These are phyloP conservation scores for Acanthurus leucopareius DNA, from an alignment of 2,797 vertebrate genomes.

Conservation along the genomic window DNA sequence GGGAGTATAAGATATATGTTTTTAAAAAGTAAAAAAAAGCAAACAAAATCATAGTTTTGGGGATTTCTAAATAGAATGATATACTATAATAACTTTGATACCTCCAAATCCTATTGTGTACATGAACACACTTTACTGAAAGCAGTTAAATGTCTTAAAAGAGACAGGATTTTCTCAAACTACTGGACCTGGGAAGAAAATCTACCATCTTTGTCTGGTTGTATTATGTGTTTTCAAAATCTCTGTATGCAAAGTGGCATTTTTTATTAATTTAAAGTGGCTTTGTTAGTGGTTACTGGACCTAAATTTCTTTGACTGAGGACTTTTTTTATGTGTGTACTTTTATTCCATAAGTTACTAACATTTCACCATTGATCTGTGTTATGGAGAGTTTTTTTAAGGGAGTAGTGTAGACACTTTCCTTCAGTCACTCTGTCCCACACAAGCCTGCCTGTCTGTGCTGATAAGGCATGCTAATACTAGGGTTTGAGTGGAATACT, in stretches of 20 bases:
- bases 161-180: background rate
- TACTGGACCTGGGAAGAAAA: background rate
- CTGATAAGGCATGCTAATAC: conserved; percentile 42
- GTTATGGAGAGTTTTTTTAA: background rate
- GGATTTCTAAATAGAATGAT: no score
- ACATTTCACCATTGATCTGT: background rate
- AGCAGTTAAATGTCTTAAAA: background rate
- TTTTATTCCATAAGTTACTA: background rate
- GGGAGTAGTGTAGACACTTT: background rate
- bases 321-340: background rate
- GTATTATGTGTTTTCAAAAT: background rate
- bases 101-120: background rate
- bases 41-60: no score
- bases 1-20: no score
- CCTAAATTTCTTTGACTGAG: background rate
- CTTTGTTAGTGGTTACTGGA: background rate
- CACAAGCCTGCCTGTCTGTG: conserved; percentile 27
- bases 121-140: no score
- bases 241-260: background rate
- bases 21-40: no score
- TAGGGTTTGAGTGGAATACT: conserved; percentile 26
- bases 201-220: background rate
- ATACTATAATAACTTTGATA: no score
- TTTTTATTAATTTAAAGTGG: background rate
- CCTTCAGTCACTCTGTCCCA: background rate